Evolutionary conservation across 1,140 invertebrate genomes (phyloP).

Genomic region (Anoplolepis gracilipes): DNA sequence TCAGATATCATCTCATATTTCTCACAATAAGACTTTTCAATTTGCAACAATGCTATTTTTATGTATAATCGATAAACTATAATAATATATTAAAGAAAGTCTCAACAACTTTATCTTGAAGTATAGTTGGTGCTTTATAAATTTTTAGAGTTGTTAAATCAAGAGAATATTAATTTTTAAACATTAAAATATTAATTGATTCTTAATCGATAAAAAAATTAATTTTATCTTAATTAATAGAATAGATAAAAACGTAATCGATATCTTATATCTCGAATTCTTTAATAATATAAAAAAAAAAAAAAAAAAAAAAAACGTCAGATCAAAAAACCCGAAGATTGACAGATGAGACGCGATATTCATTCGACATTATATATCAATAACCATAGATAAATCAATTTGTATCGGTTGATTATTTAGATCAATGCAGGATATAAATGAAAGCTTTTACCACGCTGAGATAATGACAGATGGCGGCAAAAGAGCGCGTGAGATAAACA

Average conservation of each 20-base stretch:
- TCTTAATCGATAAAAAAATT: neutral
- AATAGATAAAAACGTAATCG: neutral
- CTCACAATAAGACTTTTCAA: neutral
- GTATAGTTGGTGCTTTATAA: neutral
- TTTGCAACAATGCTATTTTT: neutral
- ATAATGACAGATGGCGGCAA: constrained; percentile 36
- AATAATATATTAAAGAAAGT: neutral
- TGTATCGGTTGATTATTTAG: constrained; percentile 58
- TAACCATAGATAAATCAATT: constrained; percentile 43
- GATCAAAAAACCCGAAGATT: neutral
- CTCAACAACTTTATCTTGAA: neutral
- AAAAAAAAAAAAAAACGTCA: neutral
- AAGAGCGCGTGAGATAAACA: neutral
- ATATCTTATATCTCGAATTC: neutral
- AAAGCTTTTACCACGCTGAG: constrained; percentile 52
- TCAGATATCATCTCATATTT: neutral
- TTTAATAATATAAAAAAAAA: neutral
- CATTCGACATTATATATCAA: constrained; percentile 34
- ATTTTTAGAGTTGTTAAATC: neutral
- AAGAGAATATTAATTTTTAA: neutral
- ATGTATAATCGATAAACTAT: neutral
- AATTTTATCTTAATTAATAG: neutral
- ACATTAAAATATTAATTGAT: neutral
- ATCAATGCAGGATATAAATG: constrained; percentile 48
- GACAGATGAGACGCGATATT: constrained; percentile 1